phyloP scores from a whole-genome alignment of 1,140 invertebrate genomes.

The Brachionus koreanus region DNA sequence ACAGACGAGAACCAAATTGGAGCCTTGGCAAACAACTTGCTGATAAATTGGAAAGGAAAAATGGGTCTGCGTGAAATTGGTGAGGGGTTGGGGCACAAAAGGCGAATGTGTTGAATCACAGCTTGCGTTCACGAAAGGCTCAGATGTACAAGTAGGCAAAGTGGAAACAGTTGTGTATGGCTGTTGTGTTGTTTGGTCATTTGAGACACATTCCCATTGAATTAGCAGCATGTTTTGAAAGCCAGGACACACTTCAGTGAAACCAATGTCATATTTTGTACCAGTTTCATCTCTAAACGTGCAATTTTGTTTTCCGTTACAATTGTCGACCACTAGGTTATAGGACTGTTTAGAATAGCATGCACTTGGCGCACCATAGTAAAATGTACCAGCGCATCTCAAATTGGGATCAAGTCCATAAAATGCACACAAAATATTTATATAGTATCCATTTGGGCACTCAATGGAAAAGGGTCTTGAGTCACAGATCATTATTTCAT shows the following conservation, averaged over 20 bases:
- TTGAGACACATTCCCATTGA: slow-evolving; percentile 34
- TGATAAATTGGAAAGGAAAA: slow-evolving; percentile 16
- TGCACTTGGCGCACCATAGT: not conserved
- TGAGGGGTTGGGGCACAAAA: not conserved
- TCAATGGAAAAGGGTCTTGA: not conserved
- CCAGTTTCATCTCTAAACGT: not conserved
- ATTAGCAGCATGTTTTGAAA: slow-evolving; percentile 26
- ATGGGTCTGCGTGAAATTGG: not conserved
- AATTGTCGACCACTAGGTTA: not conserved
- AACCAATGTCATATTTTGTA: slow-evolving; percentile 8
- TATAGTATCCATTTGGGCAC: not conserved
- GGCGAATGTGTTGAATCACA: not conserved
- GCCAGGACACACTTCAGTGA: slow-evolving; percentile 22
- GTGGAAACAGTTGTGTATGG: not conserved
- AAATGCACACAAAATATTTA: slow-evolving; percentile 33
- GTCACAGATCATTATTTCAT: slow-evolving; percentile 15
- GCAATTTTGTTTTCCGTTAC: slow-evolving; percentile 15
- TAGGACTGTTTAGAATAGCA: slow-evolving; percentile 30
- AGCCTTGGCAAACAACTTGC: slow-evolving; percentile 39
- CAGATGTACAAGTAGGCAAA: not conserved
- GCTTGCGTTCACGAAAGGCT: not conserved
- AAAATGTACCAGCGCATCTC: slow-evolving; percentile 26
- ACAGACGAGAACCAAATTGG: not conserved
- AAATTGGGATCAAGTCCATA: slow-evolving; percentile 31
- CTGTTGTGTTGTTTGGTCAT: not conserved